A percentile compares a stretch with the other conserved stretches of the same genome.
Conservation (phyloP, 2,797 vertebrate species). For the Danio kyathit region DNA sequence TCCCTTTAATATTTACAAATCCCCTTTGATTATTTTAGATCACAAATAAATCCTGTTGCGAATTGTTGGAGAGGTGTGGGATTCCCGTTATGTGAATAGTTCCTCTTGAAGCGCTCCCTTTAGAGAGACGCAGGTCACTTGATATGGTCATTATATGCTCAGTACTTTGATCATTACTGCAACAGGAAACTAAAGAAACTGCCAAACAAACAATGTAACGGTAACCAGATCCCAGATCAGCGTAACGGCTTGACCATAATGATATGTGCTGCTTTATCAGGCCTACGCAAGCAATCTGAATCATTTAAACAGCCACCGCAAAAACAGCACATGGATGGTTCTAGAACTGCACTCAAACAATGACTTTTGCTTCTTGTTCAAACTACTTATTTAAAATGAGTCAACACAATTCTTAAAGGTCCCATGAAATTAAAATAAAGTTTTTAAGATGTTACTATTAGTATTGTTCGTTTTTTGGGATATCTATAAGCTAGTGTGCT, state of each 20-base stretch:
- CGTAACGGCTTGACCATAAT: background rate
- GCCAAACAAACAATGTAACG: constrained; percentile 23
- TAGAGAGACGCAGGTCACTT: constrained; percentile 5
- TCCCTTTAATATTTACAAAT: too few species aligned
- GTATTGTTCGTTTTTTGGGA: too few species aligned
- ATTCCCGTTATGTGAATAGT: background rate
- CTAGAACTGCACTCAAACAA: too few species aligned
- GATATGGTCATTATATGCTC: background rate
- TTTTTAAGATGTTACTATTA: too few species aligned
- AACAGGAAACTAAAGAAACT: constrained; percentile 34
- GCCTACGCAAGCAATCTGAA: background rate
- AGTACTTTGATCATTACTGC: background rate
- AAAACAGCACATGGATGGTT: too few species aligned
- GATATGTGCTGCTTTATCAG: background rate
- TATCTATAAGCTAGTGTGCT: too few species aligned
- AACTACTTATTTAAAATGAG: too few species aligned
- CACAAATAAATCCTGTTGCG: background rate
- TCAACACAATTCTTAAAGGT: too few species aligned
- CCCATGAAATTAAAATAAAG: too few species aligned
- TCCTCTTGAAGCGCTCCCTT: background rate
- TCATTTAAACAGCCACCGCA: background rate
- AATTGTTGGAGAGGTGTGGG: background rate
- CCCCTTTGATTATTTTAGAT: too few species aligned
- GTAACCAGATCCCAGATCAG: constrained; percentile 7
- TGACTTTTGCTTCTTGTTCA: too few species aligned